Base-by-base conservation (phyloP, 2,888 invertebrate species). In the Hybos culiciformis region DNA sequence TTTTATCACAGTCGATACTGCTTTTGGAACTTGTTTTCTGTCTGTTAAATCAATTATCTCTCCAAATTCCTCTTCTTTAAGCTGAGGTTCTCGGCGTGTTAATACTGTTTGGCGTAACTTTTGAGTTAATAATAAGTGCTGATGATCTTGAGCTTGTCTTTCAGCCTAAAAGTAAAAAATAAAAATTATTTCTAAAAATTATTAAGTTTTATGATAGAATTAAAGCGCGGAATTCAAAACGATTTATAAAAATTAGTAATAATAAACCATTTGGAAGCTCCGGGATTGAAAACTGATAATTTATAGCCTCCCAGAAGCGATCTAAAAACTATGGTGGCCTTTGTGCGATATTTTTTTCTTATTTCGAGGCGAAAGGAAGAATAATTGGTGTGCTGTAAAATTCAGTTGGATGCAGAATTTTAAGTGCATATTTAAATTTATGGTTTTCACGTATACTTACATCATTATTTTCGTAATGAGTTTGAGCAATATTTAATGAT, bases 61-160 rank as follows among this genome's bases (percentile, higher is more conserved):
- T 32, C 63, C 65, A 14, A 66, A 59, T 41, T 66, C 63, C 44
- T 68, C 64, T 48, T 78, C 75, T 57, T 80, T 78, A 59, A 78
- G 78, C 46, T 78, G 65, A 48, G 55, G 55, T 45, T 72, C 70
- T 48, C 76, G 73, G 39, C 90, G 75, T 32, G 86, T 88, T 52
- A 91, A 63, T 12, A 84, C 87, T 14, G 90, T 87, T 61, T 90
- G 86, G 29, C 90, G 75, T 51, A 91, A 85, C 67, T 90, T 90
- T 68, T 90, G 81, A 34, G 83, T 76, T 49, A 81, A 71, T 61
- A 77, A 72, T 63, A 77, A 74, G 55, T 78, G 78, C 47, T 74
- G 73, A 50, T 63, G 59, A 49, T 73, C 73, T 49, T 73, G 72
- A 12, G 72, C 66, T 50, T 73, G 73, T 42, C 71, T 71, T 53